Evolutionary conservation across 2,888 invertebrate species (phyloP), one percentile per base, ranked within the genome.

Genomic region (Diogma glabrata): DNA sequence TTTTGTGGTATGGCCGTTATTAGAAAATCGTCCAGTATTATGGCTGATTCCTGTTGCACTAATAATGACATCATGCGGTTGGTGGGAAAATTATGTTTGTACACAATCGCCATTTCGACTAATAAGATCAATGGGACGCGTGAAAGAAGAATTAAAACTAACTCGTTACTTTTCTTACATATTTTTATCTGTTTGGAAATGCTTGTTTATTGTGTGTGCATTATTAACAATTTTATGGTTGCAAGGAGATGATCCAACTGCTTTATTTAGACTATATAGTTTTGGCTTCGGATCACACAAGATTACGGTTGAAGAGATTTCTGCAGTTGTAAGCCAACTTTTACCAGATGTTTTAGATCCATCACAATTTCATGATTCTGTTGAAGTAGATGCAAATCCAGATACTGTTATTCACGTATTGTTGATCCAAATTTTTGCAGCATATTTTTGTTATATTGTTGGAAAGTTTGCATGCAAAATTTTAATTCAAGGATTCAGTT

Each of bases 41-140:
- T 91, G 88, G 88, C 74, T 91, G 43, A 87, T 96, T 59, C 93
- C 95, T 1, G 73, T 90, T 0, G 78, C 92, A 1, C 78, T 92
- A 30, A 69, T 92, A 51, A 78, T 93, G 60, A 85, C 92, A 56
- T 96, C 96, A 1, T 77, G 90, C 33, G 90, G 91, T 20, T 96
- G 95, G 93, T 97, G 97, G 97, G 96, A 97, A 70, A 97, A 97
- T 70, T 97, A 90, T 65, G 89, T 94, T 2, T 87, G 89, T 52
- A 77, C 81, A 52, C 81, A 88, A 60, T 92, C 94, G 52, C 84
- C 90, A 1, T 77, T 93, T 55, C 84, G 66, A 0, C 26, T 69
- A 24, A 79, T 91, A 47, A 83, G 84, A 63, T 77, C 77, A 40
- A 72, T 89, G 60, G 87, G 84, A 9, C 78, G 82, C 64, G 75